phyloP scores from a whole-genome alignment of 2,113 vertebrate genomes.

The Eudyptes chrysolophus region DNA sequence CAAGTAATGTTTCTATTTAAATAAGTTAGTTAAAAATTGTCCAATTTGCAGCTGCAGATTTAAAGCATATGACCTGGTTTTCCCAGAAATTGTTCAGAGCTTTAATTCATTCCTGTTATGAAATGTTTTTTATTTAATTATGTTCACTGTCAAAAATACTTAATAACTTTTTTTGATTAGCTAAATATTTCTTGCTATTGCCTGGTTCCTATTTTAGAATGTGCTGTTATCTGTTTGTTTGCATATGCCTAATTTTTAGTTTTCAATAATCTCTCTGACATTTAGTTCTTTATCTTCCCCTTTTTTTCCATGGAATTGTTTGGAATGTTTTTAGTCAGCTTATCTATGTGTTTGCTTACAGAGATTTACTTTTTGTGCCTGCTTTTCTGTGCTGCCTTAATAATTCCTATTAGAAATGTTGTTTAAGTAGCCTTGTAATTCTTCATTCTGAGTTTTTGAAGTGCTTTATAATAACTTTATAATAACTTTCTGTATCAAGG shows the following conservation, averaged over 20 bases:
- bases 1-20: background rate
- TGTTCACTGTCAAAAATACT: background rate
- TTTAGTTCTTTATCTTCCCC: background rate
- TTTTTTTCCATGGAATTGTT: background rate
- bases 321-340: background rate
- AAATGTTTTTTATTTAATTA: background rate
- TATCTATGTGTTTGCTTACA: background rate
- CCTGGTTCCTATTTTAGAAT: background rate
- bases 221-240: background rate
- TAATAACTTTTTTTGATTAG: background rate
- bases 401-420: background rate
- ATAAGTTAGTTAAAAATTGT: background rate
- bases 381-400: background rate
- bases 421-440: background rate
- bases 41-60: background rate
- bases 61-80: background rate
- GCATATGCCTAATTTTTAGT: background rate
- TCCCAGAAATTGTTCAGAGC: background rate
- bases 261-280: background rate
- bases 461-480: background rate
- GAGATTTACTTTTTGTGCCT: background rate
- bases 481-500: background rate
- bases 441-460: background rate
- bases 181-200: background rate
- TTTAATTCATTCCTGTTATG: background rate